These are phyloP conservation scores for Venturia canescens DNA, from an alignment of 1,140 invertebrate species.

Conservation along the genomic window DNA sequence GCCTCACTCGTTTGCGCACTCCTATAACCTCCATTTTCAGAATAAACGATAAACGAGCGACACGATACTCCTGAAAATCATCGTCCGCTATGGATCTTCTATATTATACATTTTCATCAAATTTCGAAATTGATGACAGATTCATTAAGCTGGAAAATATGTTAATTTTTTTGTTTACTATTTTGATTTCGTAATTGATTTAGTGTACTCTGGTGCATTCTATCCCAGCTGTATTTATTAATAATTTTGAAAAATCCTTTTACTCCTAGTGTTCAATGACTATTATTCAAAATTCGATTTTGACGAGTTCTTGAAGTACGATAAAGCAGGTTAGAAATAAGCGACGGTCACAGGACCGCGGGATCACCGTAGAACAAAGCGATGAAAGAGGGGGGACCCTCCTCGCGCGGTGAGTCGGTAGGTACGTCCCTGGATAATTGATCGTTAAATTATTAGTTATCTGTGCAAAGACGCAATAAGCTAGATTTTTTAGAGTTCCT, in stretches of 20 bases:
- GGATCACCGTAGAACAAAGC: constrained; percentile 10
- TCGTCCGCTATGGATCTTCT: background rate
- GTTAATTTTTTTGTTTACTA: too few relatives aligned
- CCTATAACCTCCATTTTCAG: constrained; percentile 54
- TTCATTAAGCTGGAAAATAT: too few relatives aligned
- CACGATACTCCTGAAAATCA: constrained; percentile 24
- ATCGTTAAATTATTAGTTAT: constrained; percentile 39
- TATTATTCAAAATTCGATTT: too few relatives aligned
- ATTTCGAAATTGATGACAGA: too few relatives aligned
- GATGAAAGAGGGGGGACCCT: background rate
- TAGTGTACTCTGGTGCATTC: too few relatives aligned
- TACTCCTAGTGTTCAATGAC: too few relatives aligned
- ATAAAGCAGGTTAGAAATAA: background rate
- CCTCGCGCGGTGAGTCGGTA: background rate
- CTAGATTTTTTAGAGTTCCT: background rate
- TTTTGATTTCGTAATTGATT: too few relatives aligned
- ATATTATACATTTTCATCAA: background rate
- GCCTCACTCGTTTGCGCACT: constrained; percentile 50
- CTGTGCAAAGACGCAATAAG: constrained; percentile 33
- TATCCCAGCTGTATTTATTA: too few relatives aligned
- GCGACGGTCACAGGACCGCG: background rate
- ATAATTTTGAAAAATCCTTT: too few relatives aligned
- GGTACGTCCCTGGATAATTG: constrained; percentile 34
- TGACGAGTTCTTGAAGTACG: too few relatives aligned
- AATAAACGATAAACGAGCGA: constrained; percentile 59